Conservation (phyloP, 2,888 invertebrate genomes). For the Pogonocherus hispidulus region DNA sequence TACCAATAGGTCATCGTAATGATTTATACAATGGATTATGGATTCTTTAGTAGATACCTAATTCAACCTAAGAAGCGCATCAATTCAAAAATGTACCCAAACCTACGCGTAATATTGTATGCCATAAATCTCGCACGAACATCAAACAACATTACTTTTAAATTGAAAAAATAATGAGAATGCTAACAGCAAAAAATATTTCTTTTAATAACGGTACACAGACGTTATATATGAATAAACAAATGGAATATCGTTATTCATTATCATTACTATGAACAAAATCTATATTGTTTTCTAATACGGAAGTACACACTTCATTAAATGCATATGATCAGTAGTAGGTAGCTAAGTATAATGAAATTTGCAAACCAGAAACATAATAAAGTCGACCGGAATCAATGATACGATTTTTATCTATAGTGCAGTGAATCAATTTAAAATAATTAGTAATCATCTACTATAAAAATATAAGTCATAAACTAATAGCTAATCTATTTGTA, state of each 20-base stretch:
- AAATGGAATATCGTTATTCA: background rate
- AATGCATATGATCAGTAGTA: background rate
- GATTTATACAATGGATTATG: too few relatives aligned
- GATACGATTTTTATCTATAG: slow-evolving; percentile 23
- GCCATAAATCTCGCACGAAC: too few relatives aligned
- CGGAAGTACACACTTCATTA: background rate
- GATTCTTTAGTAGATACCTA: too few relatives aligned
- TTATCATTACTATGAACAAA: background rate
- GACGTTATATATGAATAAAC: background rate
- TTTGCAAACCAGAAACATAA: background rate
- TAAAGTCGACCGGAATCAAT: background rate
- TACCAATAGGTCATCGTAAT: too few relatives aligned
- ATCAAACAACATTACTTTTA: too few relatives aligned
- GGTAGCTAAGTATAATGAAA: background rate
- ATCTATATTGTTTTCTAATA: background rate
- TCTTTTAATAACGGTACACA: too few relatives aligned
- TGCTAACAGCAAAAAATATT: background rate
- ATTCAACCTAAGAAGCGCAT: too few relatives aligned
- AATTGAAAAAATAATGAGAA: too few relatives aligned
- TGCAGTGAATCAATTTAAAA: slow-evolving; percentile 24
- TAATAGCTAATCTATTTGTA: slow-evolving; percentile 13
- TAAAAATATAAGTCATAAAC: slow-evolving; percentile 29
- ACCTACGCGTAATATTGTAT: too few relatives aligned
- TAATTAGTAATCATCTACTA: too few relatives aligned
- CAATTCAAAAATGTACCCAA: too few relatives aligned